A percentile compares a stretch with the other conserved stretches of the same genome.
These are phyloP conservation scores for Tauraco hartlaubi DNA, from an alignment of 2,797 vertebrate species.

Conservation along the genomic window DNA sequence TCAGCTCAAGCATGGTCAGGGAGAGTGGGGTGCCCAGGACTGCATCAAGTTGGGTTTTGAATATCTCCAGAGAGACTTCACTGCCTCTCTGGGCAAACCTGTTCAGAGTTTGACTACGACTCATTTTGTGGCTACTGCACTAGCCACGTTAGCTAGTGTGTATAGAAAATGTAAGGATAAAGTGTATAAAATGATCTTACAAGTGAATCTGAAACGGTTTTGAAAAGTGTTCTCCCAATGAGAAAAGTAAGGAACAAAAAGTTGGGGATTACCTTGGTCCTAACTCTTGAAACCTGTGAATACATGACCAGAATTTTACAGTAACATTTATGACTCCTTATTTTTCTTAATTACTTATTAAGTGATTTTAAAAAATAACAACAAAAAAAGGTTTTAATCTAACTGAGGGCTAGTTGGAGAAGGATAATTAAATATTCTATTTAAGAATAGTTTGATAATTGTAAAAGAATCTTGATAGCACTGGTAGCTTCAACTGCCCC, in stretches of 20 bases:
- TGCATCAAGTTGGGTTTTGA: not conserved
- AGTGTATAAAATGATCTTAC: not conserved
- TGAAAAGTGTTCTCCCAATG: not conserved
- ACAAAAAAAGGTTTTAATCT: not conserved
- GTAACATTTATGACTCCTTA: fast-evolving
- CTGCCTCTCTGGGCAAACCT: not conserved
- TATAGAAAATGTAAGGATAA: not conserved
- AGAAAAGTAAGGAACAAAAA: not conserved
- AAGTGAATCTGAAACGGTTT: not conserved
- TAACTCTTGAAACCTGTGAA: not conserved
- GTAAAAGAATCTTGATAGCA: not conserved
- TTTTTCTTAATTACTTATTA: not conserved
- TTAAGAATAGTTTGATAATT: not conserved
- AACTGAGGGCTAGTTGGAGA: not conserved
- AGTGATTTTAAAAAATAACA: too few relatives aligned
- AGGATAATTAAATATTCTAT: not conserved
- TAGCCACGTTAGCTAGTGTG: too few relatives aligned
- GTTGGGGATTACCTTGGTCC: not conserved
- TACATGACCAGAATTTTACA: not conserved
- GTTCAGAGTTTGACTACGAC: not conserved
- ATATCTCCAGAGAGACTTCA: not conserved
- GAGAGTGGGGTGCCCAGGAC: not conserved
- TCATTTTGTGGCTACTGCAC: not conserved
- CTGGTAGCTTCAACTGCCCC: not conserved
- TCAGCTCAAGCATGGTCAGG: not conserved